Base-by-base conservation (phyloP, 2,797 vertebrate species). In the Lagodon rhomboides region DNA sequence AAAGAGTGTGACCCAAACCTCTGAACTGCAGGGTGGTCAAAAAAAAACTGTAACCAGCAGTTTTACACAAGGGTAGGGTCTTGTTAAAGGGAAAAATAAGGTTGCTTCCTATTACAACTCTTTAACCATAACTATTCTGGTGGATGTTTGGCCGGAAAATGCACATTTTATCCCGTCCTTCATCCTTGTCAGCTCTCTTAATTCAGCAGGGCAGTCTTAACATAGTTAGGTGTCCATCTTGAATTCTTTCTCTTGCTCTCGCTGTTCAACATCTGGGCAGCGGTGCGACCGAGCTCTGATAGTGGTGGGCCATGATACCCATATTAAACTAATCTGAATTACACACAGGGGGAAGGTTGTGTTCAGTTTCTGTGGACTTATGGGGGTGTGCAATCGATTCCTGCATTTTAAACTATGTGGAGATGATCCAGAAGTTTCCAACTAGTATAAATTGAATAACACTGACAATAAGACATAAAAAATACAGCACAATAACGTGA, bases 151-250 rank as follows among this genome's bases (percentile, higher is more conserved):
- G 3, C 0, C 3, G 7, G 13, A 12, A n/a, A 27, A 58, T 17
- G 16, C 20, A 44, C 38, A 46, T 41, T 2, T 22, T 12, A 25
- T 55, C 46, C 11, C 41, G 16, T 41, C 3, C 13, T 55, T 38
- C 46, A 60, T 61, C 64, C 15, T 30, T 62, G 55, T 38, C 41
- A 60, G n/a, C 60, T 71, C 38, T 61, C 6, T 17, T 72, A 44
- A 79, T 73, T 71, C 47, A 73, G 5, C 49, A 58, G 54, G 47
- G 59, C 62, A 59, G 61, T 12, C 58, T 68, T 68, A 71, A 83
- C 54, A 73, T 58, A 55, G 61, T 80, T 18, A 83, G 83, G 89
- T 75, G 82, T 93, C 93, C 92, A 94, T 95, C 93, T 94, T 94
- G 90, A 91, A 89, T 89, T 86, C 73, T 86, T 72, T 68, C 56